These are phyloP conservation scores for Hedya salicella DNA, from an alignment of 2,888 invertebrate species.

Conservation along the genomic window DNA sequence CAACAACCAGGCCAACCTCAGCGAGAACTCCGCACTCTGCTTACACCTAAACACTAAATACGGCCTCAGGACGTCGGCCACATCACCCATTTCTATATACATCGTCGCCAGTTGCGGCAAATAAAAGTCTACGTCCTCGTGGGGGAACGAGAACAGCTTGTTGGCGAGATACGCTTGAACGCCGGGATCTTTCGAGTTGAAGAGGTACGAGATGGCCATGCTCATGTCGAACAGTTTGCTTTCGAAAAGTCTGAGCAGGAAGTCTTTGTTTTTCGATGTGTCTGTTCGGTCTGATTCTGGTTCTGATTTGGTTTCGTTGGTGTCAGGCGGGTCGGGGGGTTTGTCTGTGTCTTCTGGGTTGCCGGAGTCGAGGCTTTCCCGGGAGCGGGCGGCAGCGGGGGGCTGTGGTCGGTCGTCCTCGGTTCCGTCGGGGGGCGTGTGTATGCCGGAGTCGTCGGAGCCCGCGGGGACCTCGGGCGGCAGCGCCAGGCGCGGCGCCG, in stretches of 20 bases:
- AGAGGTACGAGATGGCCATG: slow-evolving; percentile 98
- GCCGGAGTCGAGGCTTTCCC: slow-evolving; percentile 90
- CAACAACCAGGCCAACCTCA: slow-evolving; percentile 98
- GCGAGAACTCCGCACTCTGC: slow-evolving; percentile 97
- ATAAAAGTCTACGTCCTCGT: slow-evolving; percentile 98
- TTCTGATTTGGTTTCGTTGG: slow-evolving; percentile 61
- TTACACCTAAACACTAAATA: slow-evolving; percentile 88
- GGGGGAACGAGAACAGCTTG: slow-evolving; percentile 97
- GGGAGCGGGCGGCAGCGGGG: slow-evolving; percentile 85
- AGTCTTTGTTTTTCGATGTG: slow-evolving; percentile 85
- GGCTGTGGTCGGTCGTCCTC: slow-evolving; percentile 81
- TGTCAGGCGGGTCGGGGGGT: slow-evolving; percentile 76
- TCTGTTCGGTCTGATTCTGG: slow-evolving; percentile 59
- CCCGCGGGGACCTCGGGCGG: slow-evolving; percentile 84
- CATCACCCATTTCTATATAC: slow-evolving; percentile 99
- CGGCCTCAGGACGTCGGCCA: slow-evolving; percentile 90
- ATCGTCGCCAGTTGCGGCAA: slow-evolving; percentile 98
- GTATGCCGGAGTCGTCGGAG: slow-evolving; percentile 92
- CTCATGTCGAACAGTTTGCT: slow-evolving; percentile 98
- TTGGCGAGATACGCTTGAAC: slow-evolving; percentile 99
- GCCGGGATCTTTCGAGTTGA: slow-evolving; percentile 99
- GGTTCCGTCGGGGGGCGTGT: slow-evolving; percentile 74
- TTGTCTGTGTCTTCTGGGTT: slow-evolving; percentile 86
- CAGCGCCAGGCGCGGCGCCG: slow-evolving; percentile 85
- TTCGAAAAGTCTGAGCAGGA: slow-evolving; percentile 95